phyloP scores from a whole-genome alignment of 1,140 invertebrate genomes.

The Zeugodacus cucurbitae region DNA sequence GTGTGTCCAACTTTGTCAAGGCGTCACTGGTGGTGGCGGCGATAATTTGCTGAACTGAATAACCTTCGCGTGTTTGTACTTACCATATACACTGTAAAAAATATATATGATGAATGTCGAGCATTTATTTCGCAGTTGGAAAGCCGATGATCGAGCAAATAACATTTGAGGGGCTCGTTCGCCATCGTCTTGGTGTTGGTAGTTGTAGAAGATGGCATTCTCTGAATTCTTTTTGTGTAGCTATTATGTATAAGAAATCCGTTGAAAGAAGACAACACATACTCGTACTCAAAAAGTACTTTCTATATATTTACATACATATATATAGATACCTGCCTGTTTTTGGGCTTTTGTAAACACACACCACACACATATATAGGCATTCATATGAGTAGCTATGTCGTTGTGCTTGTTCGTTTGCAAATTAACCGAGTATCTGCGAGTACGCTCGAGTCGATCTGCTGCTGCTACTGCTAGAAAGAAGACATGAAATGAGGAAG shows the following conservation, averaged over 20 bases:
- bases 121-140: neutral
- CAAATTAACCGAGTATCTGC: neutral
- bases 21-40: neutral
- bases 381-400: neutral
- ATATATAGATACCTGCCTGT: neutral
- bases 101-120: no score
- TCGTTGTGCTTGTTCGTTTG: neutral
- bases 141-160: neutral
- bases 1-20: neutral
- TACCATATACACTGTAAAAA: neutral
- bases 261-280: neutral
- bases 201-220: neutral
- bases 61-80: neutral
- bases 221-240: neutral
- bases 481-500: neutral
- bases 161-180: neutral
- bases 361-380: neutral
- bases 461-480: neutral
- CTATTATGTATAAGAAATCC: neutral
- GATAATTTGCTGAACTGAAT: conserved; percentile 3
- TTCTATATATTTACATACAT: neutral
- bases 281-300: neutral
- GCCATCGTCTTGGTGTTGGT: neutral
- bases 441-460: neutral
- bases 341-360: neutral